These are phyloP conservation scores for Rachycentron canadum DNA, from an alignment of 2,797 vertebrate species.

Conservation along the genomic window DNA sequence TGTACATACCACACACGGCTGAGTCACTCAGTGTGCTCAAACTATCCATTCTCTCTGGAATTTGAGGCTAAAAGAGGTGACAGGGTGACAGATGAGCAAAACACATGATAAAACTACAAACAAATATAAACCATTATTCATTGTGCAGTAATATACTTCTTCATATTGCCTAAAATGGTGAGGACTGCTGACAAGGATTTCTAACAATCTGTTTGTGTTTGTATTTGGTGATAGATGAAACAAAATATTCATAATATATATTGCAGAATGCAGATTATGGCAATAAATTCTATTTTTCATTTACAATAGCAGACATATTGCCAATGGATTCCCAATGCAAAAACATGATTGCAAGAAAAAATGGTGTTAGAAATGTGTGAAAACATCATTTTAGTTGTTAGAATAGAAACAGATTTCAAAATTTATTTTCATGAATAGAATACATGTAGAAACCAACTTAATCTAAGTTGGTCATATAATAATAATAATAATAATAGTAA, in stretches of 20 bases:
- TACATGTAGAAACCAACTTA: not conserved
- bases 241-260: not conserved
- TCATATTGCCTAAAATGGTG: not conserved
- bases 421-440: not conserved
- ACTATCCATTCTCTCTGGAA: slow-evolving; percentile 85
- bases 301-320: not conserved
- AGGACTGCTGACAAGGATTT: not conserved
- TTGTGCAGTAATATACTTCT: not conserved
- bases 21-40: slow-evolving; percentile 79
- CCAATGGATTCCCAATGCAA: not conserved
- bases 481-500: too few species aligned
- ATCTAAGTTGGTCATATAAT: not conserved
- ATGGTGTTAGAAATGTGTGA: not conserved
- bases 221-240: not conserved
- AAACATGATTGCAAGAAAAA: not conserved
- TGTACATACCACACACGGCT: slow-evolving; percentile 81
- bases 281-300: not conserved
- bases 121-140: slow-evolving; percentile 17
- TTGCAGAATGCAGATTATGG: not conserved
- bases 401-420: too few species aligned
- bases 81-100: slow-evolving; percentile 31
- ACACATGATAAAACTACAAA: slow-evolving; percentile 19
- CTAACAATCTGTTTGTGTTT: not conserved
- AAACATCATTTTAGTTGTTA: not conserved
- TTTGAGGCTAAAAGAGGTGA: slow-evolving; percentile 82